Percentiles rank a stretch among this genome's conserved stretches.
These are phyloP conservation scores for Rhagoletis zephyria DNA, from an alignment of 1,140 invertebrate genomes.

Conservation along the genomic window DNA sequence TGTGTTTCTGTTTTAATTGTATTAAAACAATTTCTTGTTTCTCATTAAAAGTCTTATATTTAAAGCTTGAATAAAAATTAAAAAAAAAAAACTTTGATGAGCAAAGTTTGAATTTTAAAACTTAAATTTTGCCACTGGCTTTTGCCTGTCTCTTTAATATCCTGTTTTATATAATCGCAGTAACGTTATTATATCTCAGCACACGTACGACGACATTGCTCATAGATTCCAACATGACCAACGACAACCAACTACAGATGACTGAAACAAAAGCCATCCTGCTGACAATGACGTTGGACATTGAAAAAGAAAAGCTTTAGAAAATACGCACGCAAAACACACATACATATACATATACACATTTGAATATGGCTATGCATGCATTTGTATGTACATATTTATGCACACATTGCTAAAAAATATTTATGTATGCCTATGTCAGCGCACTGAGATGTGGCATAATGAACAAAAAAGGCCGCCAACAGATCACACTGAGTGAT, in stretches of 20 bases:
- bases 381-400: background rate
- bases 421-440: background rate
- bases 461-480: background rate
- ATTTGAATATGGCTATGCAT: background rate
- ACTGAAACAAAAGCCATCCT: background rate
- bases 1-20: too few species aligned
- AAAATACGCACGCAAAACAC: background rate
- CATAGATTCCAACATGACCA: background rate
- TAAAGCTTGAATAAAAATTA: too few species aligned
- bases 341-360: background rate
- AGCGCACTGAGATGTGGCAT: background rate
- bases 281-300: background rate
- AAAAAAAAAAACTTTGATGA: too few species aligned
- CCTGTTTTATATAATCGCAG: background rate
- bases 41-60: too few species aligned
- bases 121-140: background rate
- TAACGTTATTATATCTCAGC: background rate
- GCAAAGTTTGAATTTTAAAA: background rate
- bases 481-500: conserved; percentile 36
- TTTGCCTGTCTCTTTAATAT: background rate
- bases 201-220: background rate
- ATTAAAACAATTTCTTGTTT: too few species aligned
- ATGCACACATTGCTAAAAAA: background rate
- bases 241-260: conserved; percentile 1
- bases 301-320: background rate